Percentiles rank a stretch among this genome's conserved stretches.
Evolutionary conservation across 2,888 invertebrate genomes (phyloP).

Genomic region (Furcula furcula): DNA sequence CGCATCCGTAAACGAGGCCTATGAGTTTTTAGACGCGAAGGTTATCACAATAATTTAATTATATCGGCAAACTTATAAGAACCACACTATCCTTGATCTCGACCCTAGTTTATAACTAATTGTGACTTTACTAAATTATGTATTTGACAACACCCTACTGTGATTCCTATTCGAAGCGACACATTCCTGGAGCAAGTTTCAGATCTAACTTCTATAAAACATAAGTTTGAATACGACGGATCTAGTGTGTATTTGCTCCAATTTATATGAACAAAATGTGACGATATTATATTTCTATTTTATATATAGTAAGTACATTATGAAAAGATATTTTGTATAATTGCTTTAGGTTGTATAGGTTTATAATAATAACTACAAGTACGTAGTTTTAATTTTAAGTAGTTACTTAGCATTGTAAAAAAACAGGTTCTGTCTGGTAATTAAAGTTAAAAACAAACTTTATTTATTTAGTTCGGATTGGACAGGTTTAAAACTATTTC

Average conservation of each 20-base stretch:
- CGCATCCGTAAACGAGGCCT: slow-evolving; percentile 4
- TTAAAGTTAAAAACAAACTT: slow-evolving; percentile 57
- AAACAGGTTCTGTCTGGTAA: slow-evolving; percentile 62
- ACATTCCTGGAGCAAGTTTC: slow-evolving; percentile 48
- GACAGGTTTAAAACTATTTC: slow-evolving; percentile 56
- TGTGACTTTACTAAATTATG: slow-evolving; percentile 10
- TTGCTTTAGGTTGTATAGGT: slow-evolving; percentile 78
- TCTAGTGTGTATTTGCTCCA: slow-evolving; percentile 41
- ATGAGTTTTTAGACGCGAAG: too few species aligned
- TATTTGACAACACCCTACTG: slow-evolving; percentile 10
- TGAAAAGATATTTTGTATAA: slow-evolving; percentile 76
- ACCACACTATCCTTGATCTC: slow-evolving; percentile 16
- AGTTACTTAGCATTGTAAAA: slow-evolving; percentile 65
- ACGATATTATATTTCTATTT: slow-evolving; percentile 66
- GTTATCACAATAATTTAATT: neutral
- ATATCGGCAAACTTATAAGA: neutral
- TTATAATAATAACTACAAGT: slow-evolving; percentile 47
- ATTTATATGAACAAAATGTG: slow-evolving; percentile 67
- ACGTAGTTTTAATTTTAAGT: slow-evolving; percentile 53
- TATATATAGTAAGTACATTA: slow-evolving; percentile 68
- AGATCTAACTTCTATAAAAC: slow-evolving; percentile 17
- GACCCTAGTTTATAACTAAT: slow-evolving; percentile 14
- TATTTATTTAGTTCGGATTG: slow-evolving; percentile 70
- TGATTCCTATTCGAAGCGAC: slow-evolving; percentile 18
- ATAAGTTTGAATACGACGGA: slow-evolving; percentile 21